Conservation (phyloP, 2,797 vertebrate species). For the Mareca strepera region DNA sequence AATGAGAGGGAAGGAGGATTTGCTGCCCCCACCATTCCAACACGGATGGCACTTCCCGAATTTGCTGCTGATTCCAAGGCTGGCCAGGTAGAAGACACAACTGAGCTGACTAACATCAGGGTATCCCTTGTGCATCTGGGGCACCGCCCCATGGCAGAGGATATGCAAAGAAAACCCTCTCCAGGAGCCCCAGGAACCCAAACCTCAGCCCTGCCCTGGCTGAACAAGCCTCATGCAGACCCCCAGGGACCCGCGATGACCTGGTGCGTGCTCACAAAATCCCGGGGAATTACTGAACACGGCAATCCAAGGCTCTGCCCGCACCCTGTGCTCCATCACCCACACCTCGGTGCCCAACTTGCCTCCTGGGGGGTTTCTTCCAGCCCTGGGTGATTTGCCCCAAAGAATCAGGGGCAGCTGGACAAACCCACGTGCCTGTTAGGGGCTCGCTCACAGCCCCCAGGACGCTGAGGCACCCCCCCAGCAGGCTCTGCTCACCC, state of each 20-base stretch:
- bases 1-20: background rate
- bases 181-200: background rate
- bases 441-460: background rate
- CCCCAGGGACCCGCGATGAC: background rate
- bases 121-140: background rate
- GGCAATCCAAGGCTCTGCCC: fast-evolving
- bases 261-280: fast-evolving
- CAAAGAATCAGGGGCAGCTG: background rate
- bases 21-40: background rate
- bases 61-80: background rate
- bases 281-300: fast-evolving
- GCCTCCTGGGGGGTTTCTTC: background rate
- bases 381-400: background rate
- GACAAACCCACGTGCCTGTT: background rate
- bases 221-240: fast-evolving
- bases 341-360: background rate
- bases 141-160: background rate
- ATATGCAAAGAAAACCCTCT: background rate
- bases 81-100: background rate
- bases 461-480: fast-evolving
- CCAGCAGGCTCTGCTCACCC: background rate
- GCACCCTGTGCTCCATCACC: fast-evolving
- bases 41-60: background rate
- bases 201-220: background rate
- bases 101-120: background rate